Conservation (phyloP, 2,888 invertebrate genomes). For the Pristionchus maxplancki region DNA sequence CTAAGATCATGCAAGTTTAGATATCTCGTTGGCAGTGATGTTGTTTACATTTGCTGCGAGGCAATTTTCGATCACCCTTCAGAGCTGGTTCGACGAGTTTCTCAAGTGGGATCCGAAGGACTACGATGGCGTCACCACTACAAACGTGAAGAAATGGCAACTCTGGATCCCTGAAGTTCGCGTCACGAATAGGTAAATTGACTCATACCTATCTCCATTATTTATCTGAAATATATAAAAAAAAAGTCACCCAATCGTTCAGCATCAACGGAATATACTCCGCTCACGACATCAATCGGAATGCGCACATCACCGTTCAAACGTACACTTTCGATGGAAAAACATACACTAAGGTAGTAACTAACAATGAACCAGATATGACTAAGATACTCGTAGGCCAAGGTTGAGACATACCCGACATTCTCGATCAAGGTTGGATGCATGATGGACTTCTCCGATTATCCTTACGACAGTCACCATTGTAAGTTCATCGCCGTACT, state of each 20-base stretch:
- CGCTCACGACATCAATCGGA: constrained; percentile 64
- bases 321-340: constrained; percentile 45
- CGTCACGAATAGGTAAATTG: constrained; percentile 70
- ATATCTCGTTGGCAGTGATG: too few species aligned
- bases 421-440: constrained; percentile 74
- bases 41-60: too few species aligned
- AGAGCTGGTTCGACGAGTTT: constrained; percentile 73
- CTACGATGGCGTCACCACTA: constrained; percentile 70
- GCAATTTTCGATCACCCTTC: too few species aligned
- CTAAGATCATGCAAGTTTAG: too few species aligned
- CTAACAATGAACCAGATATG: neutral
- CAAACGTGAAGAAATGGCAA: constrained; percentile 72
- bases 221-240: too few species aligned
- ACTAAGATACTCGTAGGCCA: constrained; percentile 52
- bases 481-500: too few species aligned
- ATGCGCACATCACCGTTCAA: constrained; percentile 62
- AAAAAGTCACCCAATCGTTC: neutral
- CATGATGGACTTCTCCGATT: constrained; percentile 68
- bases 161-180: constrained; percentile 74
- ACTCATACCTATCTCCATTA: too few species aligned
- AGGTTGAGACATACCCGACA: constrained; percentile 71
- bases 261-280: constrained; percentile 70
- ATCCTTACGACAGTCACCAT: constrained; percentile 60
- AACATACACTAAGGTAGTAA: neutral
- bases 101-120: constrained; percentile 73